Evolutionary conservation across 2,113 vertebrate genomes (phyloP), one percentile per base, ranked within the genome.

Genomic region (Puffinus mauretanicus): DNA sequence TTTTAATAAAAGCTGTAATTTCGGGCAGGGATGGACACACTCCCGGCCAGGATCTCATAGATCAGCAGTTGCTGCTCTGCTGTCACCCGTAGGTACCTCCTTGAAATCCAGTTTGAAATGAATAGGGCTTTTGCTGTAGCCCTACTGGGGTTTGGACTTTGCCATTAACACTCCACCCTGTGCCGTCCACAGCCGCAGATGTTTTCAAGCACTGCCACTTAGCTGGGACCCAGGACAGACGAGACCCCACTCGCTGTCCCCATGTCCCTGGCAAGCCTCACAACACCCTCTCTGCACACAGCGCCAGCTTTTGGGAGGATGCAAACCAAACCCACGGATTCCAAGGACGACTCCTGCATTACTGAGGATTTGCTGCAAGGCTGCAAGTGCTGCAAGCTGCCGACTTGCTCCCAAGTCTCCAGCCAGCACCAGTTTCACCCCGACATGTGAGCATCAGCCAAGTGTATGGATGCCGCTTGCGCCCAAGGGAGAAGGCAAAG

Each of bases 221-320:
- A 69, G 42, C 61, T 60, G 58, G 55, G 22, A 55, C 5, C 3
- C 61, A 62, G 61, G 34, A 62, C 0, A 11, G 11, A 34, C 16
- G 34, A 71, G 51, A 67, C 11, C 16, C 14, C 7, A 2, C 18
- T 44, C 2, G 1, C 77, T 47, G 16, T 44, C 10, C 18, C 62
- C 18, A 1, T 3, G 24, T 32, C 10, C 52, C 24, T 0, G 0
- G 10, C 0, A 0, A 69, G 44, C 26, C n/a, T 70, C 75, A 44
- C 6, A 13, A 13, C 30, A 44, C 0, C 2, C 6, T 30, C 27
- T 30, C 30, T 15, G 46, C 21, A 46, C n/a, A 16, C 6, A 47
- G 47, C 1, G 7, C 4, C 36, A 60, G 27, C 16, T 36, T 82
- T 60, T 71, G 49, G 40, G 61, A 88, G 22, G 22, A 25, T n/a